A percentile compares a stretch with the other conserved stretches of the same genome.
These are phyloP conservation scores for Synanceia verrucosa DNA, from an alignment of 2,797 vertebrate genomes.

Conservation along the genomic window DNA sequence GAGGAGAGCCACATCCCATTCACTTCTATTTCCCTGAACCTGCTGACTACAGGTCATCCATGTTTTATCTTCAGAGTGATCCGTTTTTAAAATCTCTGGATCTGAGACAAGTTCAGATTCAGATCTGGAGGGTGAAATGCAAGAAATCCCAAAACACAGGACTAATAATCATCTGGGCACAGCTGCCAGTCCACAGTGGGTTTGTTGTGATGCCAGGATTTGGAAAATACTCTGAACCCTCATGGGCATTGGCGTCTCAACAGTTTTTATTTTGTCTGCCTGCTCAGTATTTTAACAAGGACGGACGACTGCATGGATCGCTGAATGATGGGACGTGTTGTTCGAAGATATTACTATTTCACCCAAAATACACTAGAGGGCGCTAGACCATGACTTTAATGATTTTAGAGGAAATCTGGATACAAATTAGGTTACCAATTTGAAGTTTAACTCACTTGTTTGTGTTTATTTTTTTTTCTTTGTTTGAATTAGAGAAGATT, in stretches of 20 bases:
- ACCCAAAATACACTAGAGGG: not conserved
- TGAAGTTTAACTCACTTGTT: not conserved
- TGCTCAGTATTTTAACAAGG: not conserved
- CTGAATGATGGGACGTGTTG: not conserved
- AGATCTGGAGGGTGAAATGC: constrained; percentile 22
- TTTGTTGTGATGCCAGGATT: constrained; percentile 20
- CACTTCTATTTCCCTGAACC: not conserved
- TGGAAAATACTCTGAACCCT: constrained; percentile 17
- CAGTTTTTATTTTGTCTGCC: constrained; percentile 39
- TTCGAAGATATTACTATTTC: not conserved
- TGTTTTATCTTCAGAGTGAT: constrained; percentile 1
- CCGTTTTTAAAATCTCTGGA: constrained; percentile 13
- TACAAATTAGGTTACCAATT: not conserved
- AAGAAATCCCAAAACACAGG: constrained; percentile 30
- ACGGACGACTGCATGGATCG: not conserved
- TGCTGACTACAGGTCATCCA: not conserved
- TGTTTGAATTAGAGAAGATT: not conserved
- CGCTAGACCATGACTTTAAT: not conserved
- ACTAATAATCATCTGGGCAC: constrained; percentile 32
- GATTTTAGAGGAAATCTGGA: not conserved
- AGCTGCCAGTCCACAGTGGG: constrained; percentile 40
- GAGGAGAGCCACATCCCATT: not conserved
- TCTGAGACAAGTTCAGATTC: too few species aligned
- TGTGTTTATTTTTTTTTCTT: not conserved
- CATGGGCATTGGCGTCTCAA: constrained; percentile 28